phyloP scores from a whole-genome alignment of 1,140 invertebrate genomes.

The Diorhabda carinulata region DNA sequence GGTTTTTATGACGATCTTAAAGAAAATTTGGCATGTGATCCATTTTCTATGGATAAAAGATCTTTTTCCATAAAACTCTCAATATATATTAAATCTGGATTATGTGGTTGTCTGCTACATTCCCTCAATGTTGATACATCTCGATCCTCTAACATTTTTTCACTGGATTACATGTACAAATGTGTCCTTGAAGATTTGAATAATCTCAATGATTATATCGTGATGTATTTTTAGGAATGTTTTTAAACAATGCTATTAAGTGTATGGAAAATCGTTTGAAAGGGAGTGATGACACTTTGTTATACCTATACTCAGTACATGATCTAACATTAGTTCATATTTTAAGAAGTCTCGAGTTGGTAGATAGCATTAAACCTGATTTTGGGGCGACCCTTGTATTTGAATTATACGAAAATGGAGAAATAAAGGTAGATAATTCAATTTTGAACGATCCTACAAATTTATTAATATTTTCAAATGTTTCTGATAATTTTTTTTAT shows the following conservation, averaged over 20 bases:
- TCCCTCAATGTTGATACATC: not conserved
- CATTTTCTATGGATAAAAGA: too few species aligned
- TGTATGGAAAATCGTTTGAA: constrained; percentile 43
- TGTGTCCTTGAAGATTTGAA: not conserved
- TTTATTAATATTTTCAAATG: not conserved
- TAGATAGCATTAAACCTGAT: constrained; percentile 61
- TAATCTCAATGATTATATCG: constrained; percentile 1
- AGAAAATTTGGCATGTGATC: too few species aligned
- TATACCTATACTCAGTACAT: constrained; percentile 67
- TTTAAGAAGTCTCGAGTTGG: constrained; percentile 63
- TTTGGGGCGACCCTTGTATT: constrained; percentile 66
- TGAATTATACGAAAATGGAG: constrained; percentile 58
- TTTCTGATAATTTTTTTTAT: constrained; percentile 2
- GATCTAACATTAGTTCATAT: constrained; percentile 70
- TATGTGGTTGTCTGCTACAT: not conserved
- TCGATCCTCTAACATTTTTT: not conserved
- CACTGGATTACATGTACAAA: not conserved
- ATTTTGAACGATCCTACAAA: not conserved
- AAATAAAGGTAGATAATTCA: constrained; percentile 49
- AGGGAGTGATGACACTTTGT: constrained; percentile 47
- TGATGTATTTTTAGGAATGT: constrained; percentile 48
- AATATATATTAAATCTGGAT: not conserved
- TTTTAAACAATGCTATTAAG: constrained; percentile 50
- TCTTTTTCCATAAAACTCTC: not conserved
- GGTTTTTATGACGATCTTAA: too few species aligned